A percentile compares a stretch with the other conserved stretches of the same genome.
Evolutionary conservation across 1,140 invertebrate species (phyloP).

Genomic region (Achroia grisella): DNA sequence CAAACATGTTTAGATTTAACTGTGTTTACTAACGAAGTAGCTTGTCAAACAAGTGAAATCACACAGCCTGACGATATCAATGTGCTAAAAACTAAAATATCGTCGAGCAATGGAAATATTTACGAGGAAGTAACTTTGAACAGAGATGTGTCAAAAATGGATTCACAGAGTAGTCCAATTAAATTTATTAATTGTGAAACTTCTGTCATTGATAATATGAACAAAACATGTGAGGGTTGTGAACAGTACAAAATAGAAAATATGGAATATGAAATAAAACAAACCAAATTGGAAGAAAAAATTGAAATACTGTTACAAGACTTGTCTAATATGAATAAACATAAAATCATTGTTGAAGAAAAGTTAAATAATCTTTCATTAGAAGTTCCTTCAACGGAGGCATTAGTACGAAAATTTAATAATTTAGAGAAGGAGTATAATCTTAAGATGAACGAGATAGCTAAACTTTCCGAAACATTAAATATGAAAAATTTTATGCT

Average conservation of each 20-base stretch:
- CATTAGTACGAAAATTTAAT: conserved; percentile 31
- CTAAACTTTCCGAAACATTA: conserved; percentile 26
- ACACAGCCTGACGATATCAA: background rate
- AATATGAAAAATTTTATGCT: conserved; percentile 28
- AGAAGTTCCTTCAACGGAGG: conserved; percentile 35
- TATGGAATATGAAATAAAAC: conserved; percentile 11
- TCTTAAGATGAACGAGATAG: conserved; percentile 28
- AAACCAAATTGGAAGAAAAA: conserved; percentile 18
- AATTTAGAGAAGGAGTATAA: conserved; percentile 39
- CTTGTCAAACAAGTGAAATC: conserved; percentile 32
- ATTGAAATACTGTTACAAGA: conserved; percentile 22
- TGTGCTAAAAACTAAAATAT: conserved; percentile 15
- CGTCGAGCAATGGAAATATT: conserved; percentile 1
- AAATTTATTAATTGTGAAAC: conserved; percentile 6
- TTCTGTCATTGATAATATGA: conserved; percentile 7
- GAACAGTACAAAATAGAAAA: conserved; percentile 13
- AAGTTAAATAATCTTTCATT: conserved; percentile 40
- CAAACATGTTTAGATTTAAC: conserved; percentile 52
- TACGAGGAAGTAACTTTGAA: conserved; percentile 24
- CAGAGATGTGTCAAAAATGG: conserved; percentile 12
- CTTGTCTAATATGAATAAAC: conserved; percentile 23
- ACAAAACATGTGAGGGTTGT: conserved; percentile 13
- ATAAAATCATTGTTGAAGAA: conserved; percentile 33
- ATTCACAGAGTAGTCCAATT: conserved; percentile 27
- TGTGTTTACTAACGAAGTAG: conserved; percentile 30